Base-by-base conservation (phyloP, 2,797 vertebrate genomes). In the Podargus strigoides region DNA sequence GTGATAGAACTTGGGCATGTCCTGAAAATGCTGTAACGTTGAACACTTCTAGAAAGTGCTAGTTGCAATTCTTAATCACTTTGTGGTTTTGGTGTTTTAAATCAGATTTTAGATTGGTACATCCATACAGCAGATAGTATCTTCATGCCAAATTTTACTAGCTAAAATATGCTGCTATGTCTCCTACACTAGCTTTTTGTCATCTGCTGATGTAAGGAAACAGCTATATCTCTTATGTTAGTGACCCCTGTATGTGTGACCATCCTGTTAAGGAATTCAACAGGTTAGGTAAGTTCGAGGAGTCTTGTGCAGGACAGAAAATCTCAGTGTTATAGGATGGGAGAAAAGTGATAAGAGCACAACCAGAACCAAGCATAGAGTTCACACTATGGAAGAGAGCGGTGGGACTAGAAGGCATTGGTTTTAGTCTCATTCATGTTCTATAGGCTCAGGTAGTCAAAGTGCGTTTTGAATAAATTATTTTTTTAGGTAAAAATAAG, bases 1-100 rank as follows among this genome's bases (percentile, higher is more conserved):
- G 1, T 22, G 8, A n/a, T 52, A 56, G 47, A 70, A 37, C 26
- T 47, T 60, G 12, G 24, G 2, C 18, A 14, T 0, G 0, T 49
- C 44, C 68, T 41, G 24, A 59, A 89, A 74, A 83, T 46, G 12
- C 15, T 7, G 6, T 52, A 70, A 32, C 27, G 59, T 7, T 16
- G 9, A 66, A 34, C 6, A 34, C 6, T 69, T 68, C 10, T 30
- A 59, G 34, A 55, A 93, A 30, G 4, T 20, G 24, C 4, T 28
- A 39, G 23, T 37, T 76, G 20, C 16, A 80, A 46, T 59, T 85
- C 39, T 50, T 76, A 68, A 56, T 46, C 30, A 19, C 18, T 79
- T 79, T 7, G 5, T 52, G n/a, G 10, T 3, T 85, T 83, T 32
- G 5, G 9, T 26, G 30, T 30, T 81, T 28, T 27, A 12, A 24